These are phyloP conservation scores for Alligator sinensis DNA, from an alignment of 2,113 vertebrate genomes.

Conservation along the genomic window DNA sequence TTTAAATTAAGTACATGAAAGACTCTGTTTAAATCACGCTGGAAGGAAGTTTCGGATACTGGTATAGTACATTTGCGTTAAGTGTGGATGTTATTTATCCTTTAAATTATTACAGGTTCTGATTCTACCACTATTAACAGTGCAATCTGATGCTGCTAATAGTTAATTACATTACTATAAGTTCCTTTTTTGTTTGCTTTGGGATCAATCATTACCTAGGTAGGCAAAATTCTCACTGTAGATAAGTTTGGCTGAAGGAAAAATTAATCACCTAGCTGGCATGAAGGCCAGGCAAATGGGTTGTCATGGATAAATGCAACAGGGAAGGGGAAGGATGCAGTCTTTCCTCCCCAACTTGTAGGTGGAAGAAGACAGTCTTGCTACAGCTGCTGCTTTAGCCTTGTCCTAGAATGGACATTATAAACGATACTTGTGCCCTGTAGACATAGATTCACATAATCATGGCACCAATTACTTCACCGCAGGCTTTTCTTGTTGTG, in stretches of 20 bases:
- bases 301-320: not conserved
- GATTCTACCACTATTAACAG: not conserved
- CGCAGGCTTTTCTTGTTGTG: not conserved
- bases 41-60: not conserved
- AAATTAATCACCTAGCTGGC: not conserved
- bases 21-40: not conserved
- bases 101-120: not conserved
- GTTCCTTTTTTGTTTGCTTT: not conserved
- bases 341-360: not conserved
- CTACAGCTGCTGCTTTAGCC: not conserved
- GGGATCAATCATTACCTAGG: not conserved
- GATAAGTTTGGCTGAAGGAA: not conserved
- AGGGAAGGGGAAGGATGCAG: not conserved
- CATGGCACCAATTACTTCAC: not conserved
- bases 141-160: accelerated
- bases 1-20: not conserved
- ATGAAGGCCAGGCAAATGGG: accelerated
- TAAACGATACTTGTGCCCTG: not conserved
- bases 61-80: not conserved
- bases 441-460: not conserved
- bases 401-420: accelerated
- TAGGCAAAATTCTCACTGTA: not conserved
- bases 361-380: not conserved
- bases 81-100: not conserved
- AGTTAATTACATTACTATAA: not conserved